Evolutionary conservation across 2,888 invertebrate species (phyloP).

Genomic region (Plagodis pulveraria): DNA sequence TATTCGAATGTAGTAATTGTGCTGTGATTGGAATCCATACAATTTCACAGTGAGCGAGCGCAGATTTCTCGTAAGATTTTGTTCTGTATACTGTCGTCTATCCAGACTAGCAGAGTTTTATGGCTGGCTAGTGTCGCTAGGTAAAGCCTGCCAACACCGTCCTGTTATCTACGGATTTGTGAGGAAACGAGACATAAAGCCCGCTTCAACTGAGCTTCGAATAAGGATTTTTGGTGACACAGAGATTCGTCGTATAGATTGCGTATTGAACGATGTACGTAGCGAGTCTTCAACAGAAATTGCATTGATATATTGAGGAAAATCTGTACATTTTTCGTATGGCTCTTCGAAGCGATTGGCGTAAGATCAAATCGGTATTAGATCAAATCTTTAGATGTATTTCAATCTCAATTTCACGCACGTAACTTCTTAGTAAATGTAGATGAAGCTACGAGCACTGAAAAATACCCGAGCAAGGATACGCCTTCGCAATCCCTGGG

Average conservation of each 20-base stretch:
- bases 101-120: slow-evolving; percentile 47
- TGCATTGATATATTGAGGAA: slow-evolving; percentile 38
- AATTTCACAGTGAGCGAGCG: slow-evolving; percentile 59
- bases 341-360: slow-evolving; percentile 29
- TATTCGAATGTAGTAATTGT: slow-evolving; percentile 45
- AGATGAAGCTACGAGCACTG: neutral
- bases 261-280: slow-evolving; percentile 48
- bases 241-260: slow-evolving; percentile 54
- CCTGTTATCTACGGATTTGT: slow-evolving; percentile 67
- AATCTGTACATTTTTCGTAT: slow-evolving; percentile 33
- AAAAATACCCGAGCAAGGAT: too few relatives aligned
- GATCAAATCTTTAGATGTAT: slow-evolving; percentile 28
- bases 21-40: slow-evolving; percentile 52
- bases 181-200: slow-evolving; percentile 67
- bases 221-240: slow-evolving; percentile 57
- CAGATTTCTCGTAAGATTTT: slow-evolving; percentile 52
- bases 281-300: slow-evolving; percentile 35
- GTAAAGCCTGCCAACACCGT: slow-evolving; percentile 45
- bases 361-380: slow-evolving; percentile 27
- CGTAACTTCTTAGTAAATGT: slow-evolving; percentile 5
- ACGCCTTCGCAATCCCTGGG: neutral
- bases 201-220: slow-evolving; percentile 55
- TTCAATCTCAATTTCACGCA: slow-evolving; percentile 19
- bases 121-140: slow-evolving; percentile 43
- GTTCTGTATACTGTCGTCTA: slow-evolving; percentile 41